phyloP scores from a whole-genome alignment of 2,888 invertebrate genomes.

The Perithous albicinctus region DNA sequence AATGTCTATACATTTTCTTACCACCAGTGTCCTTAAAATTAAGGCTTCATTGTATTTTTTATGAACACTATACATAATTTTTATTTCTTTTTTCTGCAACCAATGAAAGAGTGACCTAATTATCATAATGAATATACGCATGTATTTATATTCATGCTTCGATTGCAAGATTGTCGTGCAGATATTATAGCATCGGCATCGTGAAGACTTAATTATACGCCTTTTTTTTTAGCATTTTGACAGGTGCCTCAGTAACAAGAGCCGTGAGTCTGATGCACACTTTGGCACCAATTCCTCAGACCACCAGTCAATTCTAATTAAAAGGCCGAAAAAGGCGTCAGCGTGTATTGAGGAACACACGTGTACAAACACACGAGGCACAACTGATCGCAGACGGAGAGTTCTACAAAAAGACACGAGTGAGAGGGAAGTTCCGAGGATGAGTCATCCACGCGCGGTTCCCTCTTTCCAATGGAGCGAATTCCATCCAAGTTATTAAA shows the following conservation, averaged over 20 bases:
- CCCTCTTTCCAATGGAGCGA: constrained; percentile 53
- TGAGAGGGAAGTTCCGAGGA: constrained; percentile 32
- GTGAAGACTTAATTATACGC: constrained; percentile 40
- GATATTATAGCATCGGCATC: constrained; percentile 25
- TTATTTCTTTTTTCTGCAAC: not conserved
- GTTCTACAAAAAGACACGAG: constrained; percentile 4
- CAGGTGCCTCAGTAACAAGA: not conserved
- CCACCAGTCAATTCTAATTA: constrained; percentile 56
- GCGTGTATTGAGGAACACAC: constrained; percentile 17
- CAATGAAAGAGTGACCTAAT: constrained; percentile 15
- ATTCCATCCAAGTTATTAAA: constrained; percentile 62
- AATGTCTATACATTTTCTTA: too few species aligned
- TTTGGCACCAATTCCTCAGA: not conserved
- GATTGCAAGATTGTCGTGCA: constrained; percentile 40
- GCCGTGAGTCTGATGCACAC: constrained; percentile 29
- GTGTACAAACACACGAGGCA: constrained; percentile 60
- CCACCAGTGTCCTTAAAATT: too few species aligned
- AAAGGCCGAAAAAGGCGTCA: constrained; percentile 49
- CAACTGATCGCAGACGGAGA: constrained; percentile 40
- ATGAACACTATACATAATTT: not conserved
- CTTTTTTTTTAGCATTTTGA: constrained; percentile 29
- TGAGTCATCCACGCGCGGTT: constrained; percentile 57
- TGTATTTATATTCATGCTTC: constrained; percentile 21
- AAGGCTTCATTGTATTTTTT: too few species aligned
- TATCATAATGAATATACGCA: constrained; percentile 25